Conservation (phyloP, 2,113 vertebrate species). For the Otolemur garnettii region DNA sequence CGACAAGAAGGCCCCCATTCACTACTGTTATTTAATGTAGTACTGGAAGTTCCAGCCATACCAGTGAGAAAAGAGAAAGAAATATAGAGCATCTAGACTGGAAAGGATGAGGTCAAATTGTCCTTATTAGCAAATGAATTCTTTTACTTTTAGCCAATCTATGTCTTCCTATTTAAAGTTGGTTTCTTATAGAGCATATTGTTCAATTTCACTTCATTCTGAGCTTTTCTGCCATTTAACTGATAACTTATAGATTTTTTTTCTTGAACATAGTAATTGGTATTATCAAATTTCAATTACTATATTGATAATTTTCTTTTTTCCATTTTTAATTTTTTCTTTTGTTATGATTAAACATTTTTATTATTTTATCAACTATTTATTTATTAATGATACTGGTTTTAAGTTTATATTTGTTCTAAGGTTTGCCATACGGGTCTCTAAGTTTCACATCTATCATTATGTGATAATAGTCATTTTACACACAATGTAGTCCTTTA, state of each 20-base stretch:
- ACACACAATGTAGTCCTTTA: background rate
- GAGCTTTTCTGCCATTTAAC: slow-evolving; percentile 7
- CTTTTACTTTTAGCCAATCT: background rate
- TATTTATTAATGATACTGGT: background rate
- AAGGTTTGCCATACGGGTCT: background rate
- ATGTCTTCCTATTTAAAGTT: background rate
- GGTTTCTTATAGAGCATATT: background rate
- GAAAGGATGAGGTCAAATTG: too few relatives aligned
- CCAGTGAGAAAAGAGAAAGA: too few relatives aligned
- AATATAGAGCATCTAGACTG: too few relatives aligned
- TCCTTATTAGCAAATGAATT: background rate
- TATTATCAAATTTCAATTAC: background rate
- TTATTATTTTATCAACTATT: background rate
- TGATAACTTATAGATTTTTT: background rate
- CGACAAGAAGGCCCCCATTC: too few relatives aligned
- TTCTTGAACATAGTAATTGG: background rate
- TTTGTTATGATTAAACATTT: background rate
- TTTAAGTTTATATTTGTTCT: background rate
- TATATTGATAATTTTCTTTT: background rate
- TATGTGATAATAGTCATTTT: background rate
- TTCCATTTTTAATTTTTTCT: background rate
- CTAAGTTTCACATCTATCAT: slow-evolving; percentile 15
- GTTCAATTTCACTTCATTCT: background rate
- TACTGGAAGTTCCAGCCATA: too few relatives aligned
- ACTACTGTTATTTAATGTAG: too few relatives aligned